Evolutionary conservation across 1,140 invertebrate genomes (phyloP).

Genomic region (Meloidogyne chitwoodi): DNA sequence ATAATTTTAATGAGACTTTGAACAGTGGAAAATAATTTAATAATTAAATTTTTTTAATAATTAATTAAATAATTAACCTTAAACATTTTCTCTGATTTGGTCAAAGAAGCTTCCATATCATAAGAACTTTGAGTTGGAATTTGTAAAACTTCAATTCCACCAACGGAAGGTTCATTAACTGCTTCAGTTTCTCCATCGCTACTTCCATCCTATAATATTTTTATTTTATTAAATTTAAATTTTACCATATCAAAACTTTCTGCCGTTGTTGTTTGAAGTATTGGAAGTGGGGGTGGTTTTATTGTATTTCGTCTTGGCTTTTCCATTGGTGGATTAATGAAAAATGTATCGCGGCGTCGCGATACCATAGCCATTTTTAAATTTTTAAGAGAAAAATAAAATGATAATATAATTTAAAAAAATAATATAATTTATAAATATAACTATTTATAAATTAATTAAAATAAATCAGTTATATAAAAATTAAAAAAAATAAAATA

Average conservation of each 20-base stretch:
- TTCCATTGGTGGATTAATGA: neutral
- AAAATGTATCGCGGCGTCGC: neutral
- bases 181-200: neutral
- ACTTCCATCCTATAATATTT: neutral
- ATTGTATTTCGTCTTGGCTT: neutral
- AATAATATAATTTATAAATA: no score
- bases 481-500: no score
- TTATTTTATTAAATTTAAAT: neutral
- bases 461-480: no score
- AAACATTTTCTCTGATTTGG: constrained; percentile 13
- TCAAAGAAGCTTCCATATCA: constrained; percentile 1
- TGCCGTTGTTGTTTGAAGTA: neutral
- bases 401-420: no score
- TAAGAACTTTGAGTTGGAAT: neutral
- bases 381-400: no score
- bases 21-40: no score
- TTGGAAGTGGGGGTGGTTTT: neutral
- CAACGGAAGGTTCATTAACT: neutral
- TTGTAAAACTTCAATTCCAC: constrained; percentile 3
- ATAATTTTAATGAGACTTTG: no score
- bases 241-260: neutral
- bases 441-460: no score
- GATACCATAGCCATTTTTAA: neutral
- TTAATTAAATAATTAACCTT: no score
- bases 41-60: no score